Conservation (phyloP, 2,888 invertebrate species). For the Drosophila nr. perissopoda region DNA sequence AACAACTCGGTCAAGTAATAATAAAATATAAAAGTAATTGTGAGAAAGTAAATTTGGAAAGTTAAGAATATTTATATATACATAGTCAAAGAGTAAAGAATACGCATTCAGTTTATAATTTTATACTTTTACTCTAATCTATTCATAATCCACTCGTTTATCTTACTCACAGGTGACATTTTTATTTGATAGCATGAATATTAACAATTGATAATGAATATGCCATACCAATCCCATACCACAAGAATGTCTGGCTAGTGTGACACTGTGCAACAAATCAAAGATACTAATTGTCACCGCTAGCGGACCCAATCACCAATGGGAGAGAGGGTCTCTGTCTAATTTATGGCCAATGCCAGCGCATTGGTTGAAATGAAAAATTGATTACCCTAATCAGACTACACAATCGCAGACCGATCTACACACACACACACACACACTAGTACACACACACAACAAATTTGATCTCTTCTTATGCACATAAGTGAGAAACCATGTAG, state of each 20-base stretch:
- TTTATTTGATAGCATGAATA: conserved; percentile 39
- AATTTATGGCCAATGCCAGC: conserved; percentile 66
- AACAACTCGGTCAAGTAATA: neutral
- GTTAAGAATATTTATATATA: neutral
- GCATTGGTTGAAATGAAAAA: conserved; percentile 73
- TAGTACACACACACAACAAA: conserved; percentile 4
- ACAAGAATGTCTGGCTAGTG: neutral
- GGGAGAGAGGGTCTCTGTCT: conserved; percentile 58
- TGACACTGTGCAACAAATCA: conserved; percentile 16
- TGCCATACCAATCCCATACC: neutral
- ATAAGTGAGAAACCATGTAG: conserved; percentile 77
- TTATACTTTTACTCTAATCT: neutral
- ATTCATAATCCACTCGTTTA: conserved; percentile 17
- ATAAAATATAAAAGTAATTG: neutral
- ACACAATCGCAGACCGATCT: conserved; percentile 59
- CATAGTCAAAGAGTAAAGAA: neutral
- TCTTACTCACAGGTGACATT: conserved; percentile 18
- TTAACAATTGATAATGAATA: conserved; percentile 50
- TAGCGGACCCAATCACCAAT: conserved; percentile 57
- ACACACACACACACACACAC: conserved; percentile 20
- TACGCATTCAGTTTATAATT: neutral
- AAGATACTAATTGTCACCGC: conserved; percentile 49
- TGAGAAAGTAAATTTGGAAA: neutral
- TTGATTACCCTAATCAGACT: conserved; percentile 72
- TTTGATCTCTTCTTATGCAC: conserved; percentile 40